These are phyloP conservation scores for Proteles cristata DNA, from an alignment of 2,113 vertebrate species.

Conservation along the genomic window DNA sequence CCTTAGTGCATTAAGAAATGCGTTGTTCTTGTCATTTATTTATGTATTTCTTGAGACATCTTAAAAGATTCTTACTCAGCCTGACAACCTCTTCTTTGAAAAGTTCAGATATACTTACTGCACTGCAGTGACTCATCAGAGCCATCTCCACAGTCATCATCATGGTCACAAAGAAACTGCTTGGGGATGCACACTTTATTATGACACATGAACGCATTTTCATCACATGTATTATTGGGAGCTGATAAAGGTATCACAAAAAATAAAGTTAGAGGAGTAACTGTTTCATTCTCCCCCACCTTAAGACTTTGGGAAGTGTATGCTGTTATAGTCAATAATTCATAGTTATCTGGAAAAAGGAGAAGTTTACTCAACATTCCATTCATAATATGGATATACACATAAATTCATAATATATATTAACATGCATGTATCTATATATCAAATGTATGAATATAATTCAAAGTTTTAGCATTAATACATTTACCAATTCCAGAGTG, in stretches of 20 bases:
- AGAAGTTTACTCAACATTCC: not conserved
- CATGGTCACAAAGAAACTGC: constrained; percentile 96
- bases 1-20: not conserved
- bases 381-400: not conserved
- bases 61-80: not conserved
- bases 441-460: not conserved
- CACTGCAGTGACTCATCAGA: constrained; percentile 97
- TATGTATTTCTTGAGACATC: not conserved
- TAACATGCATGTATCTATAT: not conserved
- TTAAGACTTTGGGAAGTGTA: not conserved
- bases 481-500: not conserved
- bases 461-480: not conserved
- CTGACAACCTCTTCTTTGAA: not conserved
- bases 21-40: not conserved
- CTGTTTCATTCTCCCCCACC: not conserved
- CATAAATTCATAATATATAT: not conserved
- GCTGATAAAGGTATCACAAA: constrained; percentile 86
- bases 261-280: constrained; percentile 45
- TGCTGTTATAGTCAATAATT: not conserved
- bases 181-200: constrained; percentile 96
- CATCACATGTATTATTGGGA: constrained; percentile 97
- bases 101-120: constrained; percentile 86
- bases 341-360: not conserved
- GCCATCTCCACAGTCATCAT: constrained; percentile 97
- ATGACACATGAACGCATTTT: constrained; percentile 94